Evolutionary conservation across 2,888 invertebrate species (phyloP), one percentile per base, ranked within the genome.

Genomic region (Yponomeuta plumbellus): DNA sequence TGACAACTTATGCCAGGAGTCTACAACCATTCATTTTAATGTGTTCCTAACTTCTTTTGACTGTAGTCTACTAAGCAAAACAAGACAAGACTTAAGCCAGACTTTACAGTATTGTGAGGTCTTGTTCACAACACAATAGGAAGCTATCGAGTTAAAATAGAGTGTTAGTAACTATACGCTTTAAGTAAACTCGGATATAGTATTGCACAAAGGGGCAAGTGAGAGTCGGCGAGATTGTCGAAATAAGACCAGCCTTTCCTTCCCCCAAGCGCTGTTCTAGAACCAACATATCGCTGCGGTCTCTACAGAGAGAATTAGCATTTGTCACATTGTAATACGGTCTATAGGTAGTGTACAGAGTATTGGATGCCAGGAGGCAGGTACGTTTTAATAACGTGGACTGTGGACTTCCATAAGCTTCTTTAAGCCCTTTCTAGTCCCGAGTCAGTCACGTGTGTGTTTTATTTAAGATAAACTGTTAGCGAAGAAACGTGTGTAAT

Each of bases 341-440:
- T 8, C 22, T 63, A 40, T 13, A 34, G 13, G 6, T n/a, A 10
- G 21, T 61, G n/a, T 22, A 40, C 22, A 44, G 11, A 61, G 23
- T 17, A 23, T 65, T 22, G 59, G 34, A 5, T n/a, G 34, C 13
- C 40, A 52, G 20, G 62, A 39, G 39, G 65, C 39, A 57, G 57
- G 65, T 61, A 59, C 77, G 77, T 76, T 80, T 34, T 83, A 83
- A 83, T 84, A 83, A 81, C 77, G 81, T 80, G 81, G 80, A 80
- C 81, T 80, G 74, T 74, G 74, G 77, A 76, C 75, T 78, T 75
- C 75, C 74, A 78, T 81, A 79, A 81, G 78, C 78, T 77, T 8
- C 39, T 63, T 67, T 66, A 67, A 67, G 65, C 66, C 66, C 58
- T 66, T 58, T 20, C 22, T 61, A 26, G 34, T 11, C 21, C 21